Conservation (phyloP, 2,113 vertebrate genomes). For the Cyanoderma ruficeps region DNA sequence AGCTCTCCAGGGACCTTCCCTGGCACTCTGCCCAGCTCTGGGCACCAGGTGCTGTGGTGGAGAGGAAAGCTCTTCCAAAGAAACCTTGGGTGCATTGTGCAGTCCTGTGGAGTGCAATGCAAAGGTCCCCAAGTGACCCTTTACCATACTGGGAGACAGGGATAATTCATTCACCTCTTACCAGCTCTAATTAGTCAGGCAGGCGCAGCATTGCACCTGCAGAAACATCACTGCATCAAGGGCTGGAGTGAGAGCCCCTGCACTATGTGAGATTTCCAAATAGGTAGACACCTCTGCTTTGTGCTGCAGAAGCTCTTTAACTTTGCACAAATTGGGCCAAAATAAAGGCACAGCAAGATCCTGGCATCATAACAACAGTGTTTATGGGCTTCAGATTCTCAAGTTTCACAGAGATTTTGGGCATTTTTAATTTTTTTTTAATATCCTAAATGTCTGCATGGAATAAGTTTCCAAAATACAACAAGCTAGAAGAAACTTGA, state of each 20-base stretch:
- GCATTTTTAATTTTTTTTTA: neutral
- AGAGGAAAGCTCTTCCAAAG: neutral
- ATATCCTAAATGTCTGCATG: neutral
- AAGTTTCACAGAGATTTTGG: neutral
- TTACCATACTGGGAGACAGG: accelerated
- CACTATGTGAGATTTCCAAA: neutral
- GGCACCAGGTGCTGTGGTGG: neutral
- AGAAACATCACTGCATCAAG: neutral
- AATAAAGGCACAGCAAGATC: neutral
- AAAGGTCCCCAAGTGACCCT: neutral
- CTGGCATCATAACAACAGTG: accelerated
- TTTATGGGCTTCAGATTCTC: neutral
- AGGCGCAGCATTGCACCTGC: neutral
- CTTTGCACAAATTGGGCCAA: neutral
- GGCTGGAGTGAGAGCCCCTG: neutral
- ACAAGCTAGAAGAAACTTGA: neutral
- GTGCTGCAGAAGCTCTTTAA: neutral
- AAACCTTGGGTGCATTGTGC: neutral
- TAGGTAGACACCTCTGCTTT: neutral
- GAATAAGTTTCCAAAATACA: neutral
- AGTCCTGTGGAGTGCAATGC: accelerated
- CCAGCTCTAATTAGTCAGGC: neutral
- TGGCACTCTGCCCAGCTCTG: neutral
- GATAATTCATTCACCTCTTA: neutral
- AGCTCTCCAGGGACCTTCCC: neutral